phyloP scores from a whole-genome alignment of 2,797 vertebrate genomes.

The Rhinella marina region DNA sequence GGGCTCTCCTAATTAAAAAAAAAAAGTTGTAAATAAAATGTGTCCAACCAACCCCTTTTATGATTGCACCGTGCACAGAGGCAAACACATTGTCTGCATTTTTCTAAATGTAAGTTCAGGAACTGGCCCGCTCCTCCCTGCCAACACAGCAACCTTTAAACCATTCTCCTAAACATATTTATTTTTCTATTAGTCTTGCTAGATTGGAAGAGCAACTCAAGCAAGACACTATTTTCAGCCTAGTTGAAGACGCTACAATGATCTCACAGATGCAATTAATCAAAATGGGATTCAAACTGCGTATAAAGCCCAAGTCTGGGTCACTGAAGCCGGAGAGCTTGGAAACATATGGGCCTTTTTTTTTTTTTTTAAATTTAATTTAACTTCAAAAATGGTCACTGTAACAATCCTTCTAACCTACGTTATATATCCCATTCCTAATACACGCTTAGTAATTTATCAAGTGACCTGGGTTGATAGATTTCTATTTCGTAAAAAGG shows the following conservation, averaged over 20 bases:
- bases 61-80: background rate
- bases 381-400: constrained; percentile 11
- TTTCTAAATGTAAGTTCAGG: constrained; percentile 9
- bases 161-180: constrained; percentile 60
- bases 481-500: background rate
- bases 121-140: constrained; percentile 24
- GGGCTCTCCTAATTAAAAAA: too few relatives aligned
- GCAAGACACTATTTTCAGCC: constrained; percentile 61
- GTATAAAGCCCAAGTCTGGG: constrained; percentile 50
- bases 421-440: background rate
- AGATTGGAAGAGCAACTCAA: constrained; percentile 57
- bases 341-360: constrained; percentile 47
- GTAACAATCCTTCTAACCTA: background rate
- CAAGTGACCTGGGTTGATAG: background rate
- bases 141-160: constrained; percentile 51
- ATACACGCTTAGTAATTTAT: background rate
- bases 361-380: constrained; percentile 8
- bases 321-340: constrained; percentile 35
- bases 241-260: constrained; percentile 62
- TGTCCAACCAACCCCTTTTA: too few relatives aligned
- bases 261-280: constrained; percentile 63
- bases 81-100: background rate
- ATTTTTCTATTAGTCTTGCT: constrained; percentile 63
- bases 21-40: too few relatives aligned
- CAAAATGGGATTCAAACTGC: constrained; percentile 60